Conservation (phyloP, 2,113 vertebrate genomes). For the Phalacrocorax aristotelis region DNA sequence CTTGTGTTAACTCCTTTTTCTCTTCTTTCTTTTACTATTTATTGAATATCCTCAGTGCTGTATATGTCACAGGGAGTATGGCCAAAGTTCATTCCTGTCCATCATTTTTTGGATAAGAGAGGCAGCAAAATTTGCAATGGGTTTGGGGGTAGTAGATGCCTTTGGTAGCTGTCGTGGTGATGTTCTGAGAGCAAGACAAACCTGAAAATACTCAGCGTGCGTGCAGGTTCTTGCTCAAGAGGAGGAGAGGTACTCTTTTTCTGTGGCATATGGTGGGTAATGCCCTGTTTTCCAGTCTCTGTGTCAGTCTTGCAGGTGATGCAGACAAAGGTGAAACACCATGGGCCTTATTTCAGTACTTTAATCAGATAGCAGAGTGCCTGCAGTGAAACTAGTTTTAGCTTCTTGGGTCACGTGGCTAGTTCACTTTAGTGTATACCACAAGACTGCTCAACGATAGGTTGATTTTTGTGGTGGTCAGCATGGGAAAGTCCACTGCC, state of each 20-base stretch:
- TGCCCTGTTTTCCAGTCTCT: neutral
- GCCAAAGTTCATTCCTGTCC: neutral
- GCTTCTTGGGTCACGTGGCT: neutral
- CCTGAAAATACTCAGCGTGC: neutral
- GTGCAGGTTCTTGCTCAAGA: neutral
- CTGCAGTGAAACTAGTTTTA: neutral
- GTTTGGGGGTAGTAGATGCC: neutral
- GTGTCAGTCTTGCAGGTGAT: neutral
- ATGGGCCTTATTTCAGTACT: neutral
- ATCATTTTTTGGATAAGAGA: neutral
- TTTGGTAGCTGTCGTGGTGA: constrained; percentile 9
- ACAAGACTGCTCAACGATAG: neutral
- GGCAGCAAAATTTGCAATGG: neutral
- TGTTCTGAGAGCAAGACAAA: neutral
- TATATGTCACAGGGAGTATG: neutral
- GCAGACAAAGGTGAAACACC: neutral
- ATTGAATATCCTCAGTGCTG: neutral
- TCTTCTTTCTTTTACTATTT: constrained; percentile 28
- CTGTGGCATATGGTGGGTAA: neutral
- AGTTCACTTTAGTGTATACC: neutral
- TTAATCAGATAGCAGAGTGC: neutral
- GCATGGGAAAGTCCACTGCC: neutral
- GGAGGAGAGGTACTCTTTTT: neutral
- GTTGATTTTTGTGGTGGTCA: neutral
- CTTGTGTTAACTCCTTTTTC: neutral